Percentiles rank a stretch among this genome's conserved stretches.
These are phyloP conservation scores for Neolamprologus sp. DNA, from an alignment of 2,113 vertebrate genomes.

Conservation along the genomic window DNA sequence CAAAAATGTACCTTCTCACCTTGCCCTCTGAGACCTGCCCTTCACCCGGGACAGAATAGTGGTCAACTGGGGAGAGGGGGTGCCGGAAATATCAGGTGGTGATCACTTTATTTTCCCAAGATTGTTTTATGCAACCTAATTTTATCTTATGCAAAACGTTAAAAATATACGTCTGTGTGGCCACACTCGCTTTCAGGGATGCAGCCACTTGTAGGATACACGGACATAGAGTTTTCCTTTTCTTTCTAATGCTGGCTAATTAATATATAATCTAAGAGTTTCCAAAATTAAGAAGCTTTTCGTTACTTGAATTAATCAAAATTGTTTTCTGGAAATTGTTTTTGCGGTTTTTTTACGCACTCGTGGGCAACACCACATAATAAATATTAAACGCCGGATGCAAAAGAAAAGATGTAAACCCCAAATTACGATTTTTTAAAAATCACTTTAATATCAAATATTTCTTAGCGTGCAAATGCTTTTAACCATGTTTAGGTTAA, in stretches of 20 bases:
- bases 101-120: rapidly evolving
- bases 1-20: not conserved
- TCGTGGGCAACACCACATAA: not conserved
- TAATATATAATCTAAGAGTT: not conserved
- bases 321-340: not conserved
- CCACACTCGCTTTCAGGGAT: not conserved
- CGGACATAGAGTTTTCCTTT: not conserved
- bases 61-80: not conserved
- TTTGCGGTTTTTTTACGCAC: not conserved
- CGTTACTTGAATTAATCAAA: not conserved
- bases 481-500: not conserved
- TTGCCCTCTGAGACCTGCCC: not conserved
- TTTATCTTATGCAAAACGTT: not conserved
- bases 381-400: not conserved
- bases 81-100: not conserved
- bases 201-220: not conserved
- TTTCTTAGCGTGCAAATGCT: not conserved
- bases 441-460: not conserved
- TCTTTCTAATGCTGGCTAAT: not conserved
- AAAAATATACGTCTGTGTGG: not conserved
- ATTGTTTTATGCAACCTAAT: not conserved
- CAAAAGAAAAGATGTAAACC: not conserved
- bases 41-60: not conserved
- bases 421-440: not conserved
- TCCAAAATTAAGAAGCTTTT: not conserved